Conservation (phyloP, 2,797 vertebrate species). For the Lophura swinhoii region DNA sequence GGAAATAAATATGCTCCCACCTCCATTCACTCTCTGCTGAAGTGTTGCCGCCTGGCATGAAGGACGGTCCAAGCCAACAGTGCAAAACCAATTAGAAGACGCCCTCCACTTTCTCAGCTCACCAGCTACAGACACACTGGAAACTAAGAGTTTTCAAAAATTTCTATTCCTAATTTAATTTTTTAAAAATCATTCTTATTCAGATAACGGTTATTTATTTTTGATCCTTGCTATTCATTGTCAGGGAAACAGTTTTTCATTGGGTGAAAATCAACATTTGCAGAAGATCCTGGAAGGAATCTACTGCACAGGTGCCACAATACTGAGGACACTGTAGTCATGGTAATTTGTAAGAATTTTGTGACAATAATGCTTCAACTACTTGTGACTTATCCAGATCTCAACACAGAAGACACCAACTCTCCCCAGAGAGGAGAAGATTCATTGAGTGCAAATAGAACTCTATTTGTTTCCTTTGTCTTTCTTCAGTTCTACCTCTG, state of each 20-base stretch:
- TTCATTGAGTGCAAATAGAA: accelerated
- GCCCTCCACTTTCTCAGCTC: not conserved
- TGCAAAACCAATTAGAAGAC: not conserved
- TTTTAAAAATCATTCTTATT: not conserved
- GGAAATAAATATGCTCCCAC: constrained; percentile 56
- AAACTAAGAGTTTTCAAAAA: not conserved
- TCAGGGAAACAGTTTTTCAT: not conserved
- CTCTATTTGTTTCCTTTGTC: not conserved
- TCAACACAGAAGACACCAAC: not conserved
- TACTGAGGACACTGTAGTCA: not conserved
- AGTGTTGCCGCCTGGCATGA: not conserved
- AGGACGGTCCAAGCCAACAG: not conserved
- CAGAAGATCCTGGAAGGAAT: not conserved
- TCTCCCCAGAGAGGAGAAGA: not conserved
- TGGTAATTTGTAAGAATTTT: not conserved
- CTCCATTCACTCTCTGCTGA: constrained; percentile 42
- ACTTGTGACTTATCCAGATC: not conserved
- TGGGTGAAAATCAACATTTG: not conserved
- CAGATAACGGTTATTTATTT: not conserved
- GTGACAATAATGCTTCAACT: not conserved
- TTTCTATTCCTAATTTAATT: not conserved
- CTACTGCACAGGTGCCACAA: not conserved
- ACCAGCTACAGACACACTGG: not conserved
- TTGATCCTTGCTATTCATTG: not conserved
- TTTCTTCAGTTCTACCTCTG: not conserved